These are phyloP conservation scores for Polyploca ridens DNA, from an alignment of 2,888 invertebrate species.

Conservation along the genomic window DNA sequence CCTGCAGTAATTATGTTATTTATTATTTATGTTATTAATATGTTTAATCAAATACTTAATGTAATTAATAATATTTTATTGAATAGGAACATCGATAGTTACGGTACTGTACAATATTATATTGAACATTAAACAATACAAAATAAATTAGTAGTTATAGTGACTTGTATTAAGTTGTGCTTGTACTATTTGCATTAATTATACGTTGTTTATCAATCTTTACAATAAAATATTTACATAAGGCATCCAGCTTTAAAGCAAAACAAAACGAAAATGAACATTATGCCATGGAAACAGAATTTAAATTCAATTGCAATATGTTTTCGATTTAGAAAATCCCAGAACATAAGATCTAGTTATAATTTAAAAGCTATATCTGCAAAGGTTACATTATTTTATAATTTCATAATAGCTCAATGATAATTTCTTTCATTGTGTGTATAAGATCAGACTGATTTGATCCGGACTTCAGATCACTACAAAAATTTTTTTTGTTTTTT, in stretches of 20 bases:
- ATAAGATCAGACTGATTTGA: not conserved
- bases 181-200: not conserved
- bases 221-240: not conserved
- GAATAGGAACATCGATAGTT: slow-evolving; percentile 9
- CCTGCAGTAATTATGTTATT: too few species aligned
- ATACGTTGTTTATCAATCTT: not conserved
- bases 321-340: not conserved
- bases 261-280: too few species aligned
- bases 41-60: not conserved
- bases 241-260: too few species aligned
- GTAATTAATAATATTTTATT: slow-evolving; percentile 8
- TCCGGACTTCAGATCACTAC: not conserved
- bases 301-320: too few species aligned
- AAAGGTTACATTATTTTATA: too few species aligned
- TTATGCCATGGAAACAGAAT: too few species aligned
- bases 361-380: too few species aligned
- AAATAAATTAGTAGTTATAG: not conserved
- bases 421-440: too few species aligned
- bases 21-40: too few species aligned
- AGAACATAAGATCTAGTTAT: too few species aligned
- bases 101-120: not conserved
- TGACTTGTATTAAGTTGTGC: not conserved
- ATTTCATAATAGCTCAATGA: too few species aligned
- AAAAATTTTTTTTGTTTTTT: too few species aligned
- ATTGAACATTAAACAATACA: not conserved